Percentiles rank a stretch among this genome's conserved stretches.
Conservation (phyloP, 2,113 vertebrate genomes). For the Hypomesus transpacificus region DNA sequence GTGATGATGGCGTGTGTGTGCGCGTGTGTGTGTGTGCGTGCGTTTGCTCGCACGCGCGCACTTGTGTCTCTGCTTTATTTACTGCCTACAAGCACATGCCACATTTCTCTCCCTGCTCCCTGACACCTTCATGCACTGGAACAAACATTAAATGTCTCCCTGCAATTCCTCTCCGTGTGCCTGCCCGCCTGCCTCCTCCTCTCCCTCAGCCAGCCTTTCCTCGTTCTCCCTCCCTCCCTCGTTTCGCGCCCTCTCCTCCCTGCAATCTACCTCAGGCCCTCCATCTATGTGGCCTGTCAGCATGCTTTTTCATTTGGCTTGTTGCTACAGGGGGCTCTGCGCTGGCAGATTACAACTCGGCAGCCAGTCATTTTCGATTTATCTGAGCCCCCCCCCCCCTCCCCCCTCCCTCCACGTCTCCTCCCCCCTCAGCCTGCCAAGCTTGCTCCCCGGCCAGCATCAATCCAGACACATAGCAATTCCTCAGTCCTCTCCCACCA, state of each 20-base stretch:
- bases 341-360: constrained; percentile 82
- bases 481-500: constrained; percentile 69
- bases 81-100: constrained; percentile 21
- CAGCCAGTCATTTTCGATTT: constrained; percentile 86
- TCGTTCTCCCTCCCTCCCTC: neutral
- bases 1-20: constrained; percentile 15
- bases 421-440: constrained; percentile 54
- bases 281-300: constrained; percentile 75
- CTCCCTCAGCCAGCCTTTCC: neutral
- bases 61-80: constrained; percentile 33
- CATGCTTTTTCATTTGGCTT: constrained; percentile 71
- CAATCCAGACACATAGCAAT: constrained; percentile 76
- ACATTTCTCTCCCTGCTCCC: constrained; percentile 26
- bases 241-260: constrained; percentile 42
- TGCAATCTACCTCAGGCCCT: constrained; percentile 69
- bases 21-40: constrained; percentile 18
- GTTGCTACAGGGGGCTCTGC: constrained; percentile 76
- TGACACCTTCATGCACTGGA: constrained; percentile 42
- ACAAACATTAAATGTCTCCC: constrained; percentile 42
- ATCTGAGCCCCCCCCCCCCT: constrained; percentile 68
- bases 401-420: constrained; percentile 55
- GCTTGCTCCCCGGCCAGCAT: constrained; percentile 69
- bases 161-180: constrained; percentile 27
- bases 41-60: neutral
- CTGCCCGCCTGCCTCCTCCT: constrained; percentile 17